Base-by-base conservation (phyloP, 2,113 vertebrate genomes). In the Numenius arquata region DNA sequence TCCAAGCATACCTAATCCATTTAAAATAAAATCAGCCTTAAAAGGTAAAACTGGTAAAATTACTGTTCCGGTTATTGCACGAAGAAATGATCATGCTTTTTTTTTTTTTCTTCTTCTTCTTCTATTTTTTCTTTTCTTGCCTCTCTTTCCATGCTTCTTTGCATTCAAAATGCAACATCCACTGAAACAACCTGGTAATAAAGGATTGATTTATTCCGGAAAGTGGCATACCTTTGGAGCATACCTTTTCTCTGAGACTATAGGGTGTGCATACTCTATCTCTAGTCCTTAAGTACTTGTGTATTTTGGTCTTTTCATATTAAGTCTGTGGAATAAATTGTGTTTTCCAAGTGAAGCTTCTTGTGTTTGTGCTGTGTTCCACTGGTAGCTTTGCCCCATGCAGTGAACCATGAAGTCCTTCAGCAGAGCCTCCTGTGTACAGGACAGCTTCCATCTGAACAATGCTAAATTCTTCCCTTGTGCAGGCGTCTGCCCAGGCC, bases 301-400 rank as follows among this genome's bases (percentile, higher is more conserved):
- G 6, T 76, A 25, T 48, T 92, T 76, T 75, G 17, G 16, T 78
- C 40, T 75, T 88, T 95, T 65, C 47, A 36, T 22, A n/a, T 67
- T 21, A 88, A 81, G 23, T 70, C 50, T 79, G 32, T 91, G 87
- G 70, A 96, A 94, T 96, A 95, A 96, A 93, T 50, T 29, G 15
- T 80, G 15, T 73, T 95, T 96, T 91, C 68, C 52, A 76, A 97
- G 80, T 82, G 93, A 96, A 95, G 47, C 93, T 82, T 68, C 75
- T 70, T 88, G 80, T 68, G 62, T 89, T 89, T 70, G 52, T 88
- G 61, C 78, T 96, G 52, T 68, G 76, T 96, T 91, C 80, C 68
- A 70, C 78, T 86, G 89, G 45, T 88, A 76, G 66, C 62, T 80
- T 93, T 94, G 36, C 34, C 61, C 45, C 38, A 19, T 59, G 52